Percentiles rank a stretch among this genome's conserved stretches.
Evolutionary conservation across 2,797 vertebrate species (phyloP).

Genomic region (Atherinosoma microstoma): DNA sequence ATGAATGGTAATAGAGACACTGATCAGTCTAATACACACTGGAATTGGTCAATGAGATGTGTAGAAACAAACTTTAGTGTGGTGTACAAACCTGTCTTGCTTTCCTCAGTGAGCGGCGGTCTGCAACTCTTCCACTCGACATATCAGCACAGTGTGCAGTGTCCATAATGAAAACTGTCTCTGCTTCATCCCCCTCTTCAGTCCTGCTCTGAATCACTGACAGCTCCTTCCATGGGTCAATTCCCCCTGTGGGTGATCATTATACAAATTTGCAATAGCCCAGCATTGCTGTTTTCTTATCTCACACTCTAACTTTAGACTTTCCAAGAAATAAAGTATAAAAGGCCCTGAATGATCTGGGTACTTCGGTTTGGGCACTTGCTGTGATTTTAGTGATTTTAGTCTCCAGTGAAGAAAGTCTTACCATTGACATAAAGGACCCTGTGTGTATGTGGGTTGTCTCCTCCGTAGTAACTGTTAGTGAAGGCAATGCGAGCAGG

Average conservation of each 20-base stretch:
- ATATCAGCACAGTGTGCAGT: conserved; percentile 89
- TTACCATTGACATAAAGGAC: conserved; percentile 90
- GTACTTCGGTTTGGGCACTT: background rate
- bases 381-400: background rate
- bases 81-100: conserved; percentile 81
- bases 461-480: conserved; percentile 86
- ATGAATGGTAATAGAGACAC: background rate
- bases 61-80: background rate
- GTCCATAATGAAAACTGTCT: conserved; percentile 81
- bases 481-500: conserved; percentile 79
- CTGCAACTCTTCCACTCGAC: conserved; percentile 59
- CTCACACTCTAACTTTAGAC: background rate
- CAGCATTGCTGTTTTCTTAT: background rate
- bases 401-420: conserved; percentile 3
- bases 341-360: background rate
- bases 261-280: background rate
- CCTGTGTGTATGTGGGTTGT: conserved; percentile 72
- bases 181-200: conserved; percentile 44
- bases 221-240: conserved; percentile 89
- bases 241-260: conserved; percentile 74
- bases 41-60: background rate
- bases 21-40: background rate
- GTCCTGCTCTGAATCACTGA: conserved; percentile 79
- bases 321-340: background rate
- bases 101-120: conserved; percentile 79